Evolutionary conservation across 2,113 vertebrate species (phyloP).

Genomic region (Periophthalmodon schlosseri): DNA sequence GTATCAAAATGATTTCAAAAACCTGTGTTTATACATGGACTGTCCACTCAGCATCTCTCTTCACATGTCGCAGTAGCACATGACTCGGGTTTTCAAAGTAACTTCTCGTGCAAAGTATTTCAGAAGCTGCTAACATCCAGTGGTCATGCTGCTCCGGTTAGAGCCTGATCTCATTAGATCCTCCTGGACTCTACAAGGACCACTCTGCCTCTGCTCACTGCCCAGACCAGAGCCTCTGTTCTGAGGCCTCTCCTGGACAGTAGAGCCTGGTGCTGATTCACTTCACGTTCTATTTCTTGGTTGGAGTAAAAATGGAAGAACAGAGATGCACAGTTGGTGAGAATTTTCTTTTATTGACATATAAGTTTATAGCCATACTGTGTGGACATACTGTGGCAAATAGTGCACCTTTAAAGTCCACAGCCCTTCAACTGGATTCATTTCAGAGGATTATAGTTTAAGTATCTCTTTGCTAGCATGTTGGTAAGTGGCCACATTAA

Average conservation of each 20-base stretch:
- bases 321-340: constrained; percentile 53
- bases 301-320: constrained; percentile 49
- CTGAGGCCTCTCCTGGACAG: not conserved
- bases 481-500: too few species aligned
- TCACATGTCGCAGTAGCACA: not conserved
- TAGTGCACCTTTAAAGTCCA: too few species aligned
- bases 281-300: constrained; percentile 36
- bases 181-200: not conserved
- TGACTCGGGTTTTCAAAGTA: constrained; percentile 3
- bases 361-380: too few species aligned
- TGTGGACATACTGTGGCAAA: too few species aligned
- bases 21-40: not conserved
- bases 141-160: constrained; percentile 40
- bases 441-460: too few species aligned
- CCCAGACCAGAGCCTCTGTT: not conserved
- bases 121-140: not conserved
- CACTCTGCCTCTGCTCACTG: not conserved
- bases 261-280: constrained; percentile 18
- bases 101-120: constrained; percentile 27
- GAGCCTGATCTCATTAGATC: not conserved
- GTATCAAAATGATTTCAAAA: too few species aligned
- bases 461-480: too few species aligned
- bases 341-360: constrained; percentile 17
- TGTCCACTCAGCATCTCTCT: not conserved
- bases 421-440: too few species aligned